A percentile compares a stretch with the other conserved stretches of the same genome.
phyloP scores from a whole-genome alignment of 1,140 invertebrate genomes.

The Nautilus pompilius region DNA sequence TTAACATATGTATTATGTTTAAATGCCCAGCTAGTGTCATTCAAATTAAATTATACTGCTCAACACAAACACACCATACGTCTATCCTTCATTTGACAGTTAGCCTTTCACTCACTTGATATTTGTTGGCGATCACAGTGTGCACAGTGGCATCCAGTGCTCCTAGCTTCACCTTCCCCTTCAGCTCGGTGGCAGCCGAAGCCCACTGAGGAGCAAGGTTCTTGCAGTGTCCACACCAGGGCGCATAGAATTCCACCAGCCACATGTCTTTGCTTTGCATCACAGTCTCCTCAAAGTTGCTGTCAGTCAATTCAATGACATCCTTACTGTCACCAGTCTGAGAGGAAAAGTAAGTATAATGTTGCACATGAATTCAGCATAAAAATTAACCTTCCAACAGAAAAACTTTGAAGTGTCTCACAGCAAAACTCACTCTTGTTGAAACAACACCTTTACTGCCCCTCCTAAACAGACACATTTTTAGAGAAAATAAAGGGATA shows the following conservation, averaged over 20 bases:
- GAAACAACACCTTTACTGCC: too few relatives aligned
- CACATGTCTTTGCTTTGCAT: slow-evolving; percentile 88
- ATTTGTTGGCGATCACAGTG: slow-evolving; percentile 67
- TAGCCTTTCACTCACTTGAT: slow-evolving; percentile 56
- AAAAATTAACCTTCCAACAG: not conserved
- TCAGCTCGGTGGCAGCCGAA: slow-evolving; percentile 87
- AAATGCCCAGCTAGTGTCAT: not conserved
- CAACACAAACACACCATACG: too few relatives aligned
- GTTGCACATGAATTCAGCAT: too few relatives aligned
- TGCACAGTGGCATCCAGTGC: slow-evolving; percentile 95
- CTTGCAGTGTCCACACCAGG: slow-evolving; percentile 80
- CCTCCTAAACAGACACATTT: too few relatives aligned
- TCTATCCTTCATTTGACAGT: too few relatives aligned
- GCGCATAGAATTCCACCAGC: slow-evolving; percentile 96
- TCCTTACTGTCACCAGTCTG: slow-evolving; percentile 63
- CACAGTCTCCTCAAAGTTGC: slow-evolving; percentile 89
- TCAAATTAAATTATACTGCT: too few relatives aligned
- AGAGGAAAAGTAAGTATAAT: too few relatives aligned
- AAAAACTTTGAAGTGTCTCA: not conserved
- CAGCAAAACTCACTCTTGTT: too few relatives aligned
- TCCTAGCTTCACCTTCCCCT: slow-evolving; percentile 90
- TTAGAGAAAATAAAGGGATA: too few relatives aligned
- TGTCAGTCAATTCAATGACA: slow-evolving; percentile 90
- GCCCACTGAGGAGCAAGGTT: slow-evolving; percentile 93
- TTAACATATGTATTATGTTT: not conserved